Evolutionary conservation across 2,113 vertebrate genomes (phyloP).

Genomic region (Brevimyrus niger): DNA sequence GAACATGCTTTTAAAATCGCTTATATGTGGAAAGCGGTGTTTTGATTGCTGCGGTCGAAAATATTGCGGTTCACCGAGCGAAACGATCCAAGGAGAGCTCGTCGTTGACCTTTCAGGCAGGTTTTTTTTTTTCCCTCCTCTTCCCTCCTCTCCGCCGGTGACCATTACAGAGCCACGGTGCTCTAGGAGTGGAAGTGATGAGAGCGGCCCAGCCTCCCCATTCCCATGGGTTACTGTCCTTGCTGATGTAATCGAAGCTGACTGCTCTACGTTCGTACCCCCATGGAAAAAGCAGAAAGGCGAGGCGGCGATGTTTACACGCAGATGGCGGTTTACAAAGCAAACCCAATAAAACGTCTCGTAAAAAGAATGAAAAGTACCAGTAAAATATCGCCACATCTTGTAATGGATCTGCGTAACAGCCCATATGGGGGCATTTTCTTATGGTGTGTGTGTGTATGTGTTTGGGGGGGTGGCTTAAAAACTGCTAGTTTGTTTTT

Average conservation of each 20-base stretch:
- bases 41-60: slow-evolving; percentile 15
- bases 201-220: not conserved
- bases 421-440: slow-evolving; percentile 16
- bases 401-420: slow-evolving; percentile 14
- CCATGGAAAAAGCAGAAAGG: not conserved
- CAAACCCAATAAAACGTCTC: slow-evolving; percentile 18
- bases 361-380: slow-evolving; percentile 13
- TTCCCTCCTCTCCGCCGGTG: not conserved
- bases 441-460: not conserved
- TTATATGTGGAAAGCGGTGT: not conserved
- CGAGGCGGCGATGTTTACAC: not conserved
- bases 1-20: slow-evolving; percentile 13
- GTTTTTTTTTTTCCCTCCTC: not conserved
- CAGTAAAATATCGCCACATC: slow-evolving; percentile 7
- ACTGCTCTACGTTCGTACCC: not conserved
- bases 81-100: slow-evolving; percentile 15
- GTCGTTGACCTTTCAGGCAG: slow-evolving; percentile 17
- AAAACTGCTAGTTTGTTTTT: not conserved
- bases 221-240: slow-evolving; percentile 11
- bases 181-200: not conserved
- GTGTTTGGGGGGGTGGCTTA: not conserved
- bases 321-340: slow-evolving; percentile 10
- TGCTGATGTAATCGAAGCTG: slow-evolving; percentile 2
- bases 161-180: not conserved
- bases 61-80: not conserved